These are phyloP conservation scores for Salmo trutta DNA, from an alignment of 2,797 vertebrate genomes.

Conservation along the genomic window DNA sequence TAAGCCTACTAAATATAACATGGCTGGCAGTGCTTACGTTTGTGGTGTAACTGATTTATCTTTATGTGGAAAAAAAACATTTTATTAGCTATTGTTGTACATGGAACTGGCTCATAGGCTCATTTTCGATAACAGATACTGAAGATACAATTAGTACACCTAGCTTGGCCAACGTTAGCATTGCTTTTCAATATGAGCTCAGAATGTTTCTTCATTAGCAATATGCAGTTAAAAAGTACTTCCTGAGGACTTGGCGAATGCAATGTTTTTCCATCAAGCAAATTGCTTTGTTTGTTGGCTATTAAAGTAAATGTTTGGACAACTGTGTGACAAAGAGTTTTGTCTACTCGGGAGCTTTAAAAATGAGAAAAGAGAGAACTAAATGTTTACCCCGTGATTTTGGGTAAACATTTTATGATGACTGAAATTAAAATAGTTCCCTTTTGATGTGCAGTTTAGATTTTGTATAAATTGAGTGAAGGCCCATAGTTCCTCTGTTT, in stretches of 20 bases:
- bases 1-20: slow-evolving; percentile 42
- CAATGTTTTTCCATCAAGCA: slow-evolving; percentile 51
- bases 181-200: slow-evolving; percentile 48
- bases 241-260: slow-evolving; percentile 47
- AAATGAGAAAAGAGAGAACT: slow-evolving; percentile 12
- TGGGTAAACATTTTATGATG: slow-evolving; percentile 17
- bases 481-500: slow-evolving; percentile 29
- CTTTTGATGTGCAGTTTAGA: background rate
- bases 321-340: slow-evolving; percentile 37
- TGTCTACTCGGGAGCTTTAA: slow-evolving; percentile 2
- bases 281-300: slow-evolving; percentile 43
- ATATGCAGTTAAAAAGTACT: slow-evolving; percentile 51
- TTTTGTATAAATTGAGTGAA: slow-evolving; percentile 16
- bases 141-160: slow-evolving; percentile 54
- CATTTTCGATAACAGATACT: slow-evolving; percentile 68
- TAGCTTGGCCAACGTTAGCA: slow-evolving; percentile 51
- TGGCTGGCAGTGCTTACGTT: slow-evolving; percentile 48
- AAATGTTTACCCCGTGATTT: background rate
- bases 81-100: slow-evolving; percentile 66
- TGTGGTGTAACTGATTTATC: slow-evolving; percentile 49
- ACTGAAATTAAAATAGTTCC: slow-evolving; percentile 15
- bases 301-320: slow-evolving; percentile 56
- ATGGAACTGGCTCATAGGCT: slow-evolving; percentile 62
- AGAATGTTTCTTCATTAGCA: slow-evolving; percentile 52
- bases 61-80: slow-evolving; percentile 68